phyloP scores from a whole-genome alignment of 37 sponge, comb jelly and placozoan species.

The Tethya wilhelma region DNA sequence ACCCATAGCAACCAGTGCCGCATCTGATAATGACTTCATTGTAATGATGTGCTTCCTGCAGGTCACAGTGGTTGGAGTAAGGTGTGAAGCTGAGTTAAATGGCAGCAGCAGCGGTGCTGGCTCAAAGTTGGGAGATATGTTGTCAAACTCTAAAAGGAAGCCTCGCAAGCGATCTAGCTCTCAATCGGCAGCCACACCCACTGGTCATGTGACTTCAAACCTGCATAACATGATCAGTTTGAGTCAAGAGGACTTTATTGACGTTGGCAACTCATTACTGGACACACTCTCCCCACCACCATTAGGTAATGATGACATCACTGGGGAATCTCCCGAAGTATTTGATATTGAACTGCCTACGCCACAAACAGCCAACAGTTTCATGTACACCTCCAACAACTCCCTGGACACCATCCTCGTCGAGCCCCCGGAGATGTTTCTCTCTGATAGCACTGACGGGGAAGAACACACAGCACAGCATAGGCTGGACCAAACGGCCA shows the following conservation, averaged over 20 bases:
- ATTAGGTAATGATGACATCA: too few relatives aligned
- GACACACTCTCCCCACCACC: too few relatives aligned
- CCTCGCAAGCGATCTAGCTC: background rate
- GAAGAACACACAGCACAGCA: background rate
- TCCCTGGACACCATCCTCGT: constrained; percentile 47
- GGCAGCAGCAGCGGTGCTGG: background rate
- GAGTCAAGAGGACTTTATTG: background rate
- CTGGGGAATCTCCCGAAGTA: background rate
- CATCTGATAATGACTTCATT: too few relatives aligned
- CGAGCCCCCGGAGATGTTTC: constrained; percentile 49
- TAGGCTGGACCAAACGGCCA: background rate
- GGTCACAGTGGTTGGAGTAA: background rate
- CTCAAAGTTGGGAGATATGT: background rate
- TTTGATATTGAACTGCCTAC: too few relatives aligned
- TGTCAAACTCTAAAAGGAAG: background rate
- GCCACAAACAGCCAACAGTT: background rate
- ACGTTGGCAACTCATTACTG: background rate
- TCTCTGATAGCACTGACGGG: background rate
- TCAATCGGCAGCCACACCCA: background rate
- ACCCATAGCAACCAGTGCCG: too few relatives aligned
- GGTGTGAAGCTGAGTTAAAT: background rate
- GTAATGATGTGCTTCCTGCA: background rate
- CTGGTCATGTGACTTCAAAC: background rate
- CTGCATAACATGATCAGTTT: background rate
- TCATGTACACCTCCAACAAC: constrained; percentile 14